A percentile compares a stretch with the other conserved stretches of the same genome.
phyloP scores from a whole-genome alignment of 2,113 vertebrate genomes.

The Elephas maximus region DNA sequence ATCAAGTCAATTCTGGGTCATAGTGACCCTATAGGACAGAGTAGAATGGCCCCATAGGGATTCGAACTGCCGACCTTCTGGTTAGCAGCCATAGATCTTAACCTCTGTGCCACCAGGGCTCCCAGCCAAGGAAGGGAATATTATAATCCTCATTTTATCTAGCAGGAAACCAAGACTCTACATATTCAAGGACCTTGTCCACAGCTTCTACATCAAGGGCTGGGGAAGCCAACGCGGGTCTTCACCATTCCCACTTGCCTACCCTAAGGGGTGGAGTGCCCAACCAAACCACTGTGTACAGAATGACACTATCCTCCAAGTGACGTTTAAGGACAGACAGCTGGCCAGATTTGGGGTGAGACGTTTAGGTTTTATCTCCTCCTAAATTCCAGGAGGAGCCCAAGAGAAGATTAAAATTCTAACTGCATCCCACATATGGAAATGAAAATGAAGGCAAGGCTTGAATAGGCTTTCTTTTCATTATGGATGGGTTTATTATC shows the following conservation, averaged over 20 bases:
- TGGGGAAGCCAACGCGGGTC: too few relatives aligned
- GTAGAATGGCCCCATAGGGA: too few relatives aligned
- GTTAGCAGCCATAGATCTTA: too few relatives aligned
- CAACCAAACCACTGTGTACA: accelerated
- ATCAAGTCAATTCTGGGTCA: too few relatives aligned
- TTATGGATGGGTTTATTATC: neutral
- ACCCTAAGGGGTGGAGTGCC: too few relatives aligned
- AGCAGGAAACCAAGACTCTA: neutral
- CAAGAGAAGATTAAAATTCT: neutral
- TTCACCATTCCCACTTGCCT: neutral
- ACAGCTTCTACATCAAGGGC: accelerated
- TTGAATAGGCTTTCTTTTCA: neutral
- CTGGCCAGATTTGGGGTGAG: neutral
- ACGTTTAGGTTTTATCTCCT: too few relatives aligned
- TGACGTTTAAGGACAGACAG: accelerated
- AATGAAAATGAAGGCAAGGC: neutral
- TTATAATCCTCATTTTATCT: neutral
- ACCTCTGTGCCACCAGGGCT: too few relatives aligned
- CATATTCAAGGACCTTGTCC: neutral
- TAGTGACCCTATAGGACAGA: too few relatives aligned
- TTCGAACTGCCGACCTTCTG: too few relatives aligned
- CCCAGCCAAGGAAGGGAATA: too few relatives aligned
- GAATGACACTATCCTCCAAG: accelerated
- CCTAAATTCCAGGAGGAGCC: neutral
- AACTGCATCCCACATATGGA: neutral